A percentile compares a stretch with the other conserved stretches of the same genome.
Conservation (phyloP, 2,797 vertebrate genomes). For the Sphaeramia orbicularis region DNA sequence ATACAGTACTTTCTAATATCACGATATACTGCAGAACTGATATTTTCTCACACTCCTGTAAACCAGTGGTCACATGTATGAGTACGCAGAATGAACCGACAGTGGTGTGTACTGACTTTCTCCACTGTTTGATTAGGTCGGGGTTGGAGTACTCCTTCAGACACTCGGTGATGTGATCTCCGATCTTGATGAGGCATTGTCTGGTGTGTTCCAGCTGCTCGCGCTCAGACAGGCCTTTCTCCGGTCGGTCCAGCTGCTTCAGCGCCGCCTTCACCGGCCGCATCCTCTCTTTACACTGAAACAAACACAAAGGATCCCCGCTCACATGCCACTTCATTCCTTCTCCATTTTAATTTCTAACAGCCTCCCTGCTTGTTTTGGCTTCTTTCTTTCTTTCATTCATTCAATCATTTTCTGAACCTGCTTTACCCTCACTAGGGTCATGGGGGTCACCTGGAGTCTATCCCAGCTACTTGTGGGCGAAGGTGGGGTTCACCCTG, state of each 20-base stretch:
- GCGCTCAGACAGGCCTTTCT: conserved; percentile 97
- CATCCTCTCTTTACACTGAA: conserved; percentile 98
- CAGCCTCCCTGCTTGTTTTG: not conserved
- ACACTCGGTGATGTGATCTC: conserved; percentile 99
- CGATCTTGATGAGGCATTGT: conserved; percentile 98
- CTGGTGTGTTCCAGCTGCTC: conserved; percentile 98
- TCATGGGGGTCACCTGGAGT: no score
- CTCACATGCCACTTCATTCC: no score
- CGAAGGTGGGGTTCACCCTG: no score
- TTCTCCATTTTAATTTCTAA: not conserved
- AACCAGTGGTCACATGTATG: not conserved
- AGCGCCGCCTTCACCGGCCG: conserved; percentile 97
- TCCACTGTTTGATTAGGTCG: conserved; percentile 98
- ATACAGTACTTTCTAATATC: no score
- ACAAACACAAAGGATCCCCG: conserved; percentile 30
- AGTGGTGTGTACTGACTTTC: conserved; percentile 89
- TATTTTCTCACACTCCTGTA: no score
- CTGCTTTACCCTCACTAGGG: no score
- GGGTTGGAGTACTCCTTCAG: conserved; percentile 96
- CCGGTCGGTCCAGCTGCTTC: conserved; percentile 97
- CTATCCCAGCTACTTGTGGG: no score
- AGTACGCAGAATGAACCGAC: not conserved
- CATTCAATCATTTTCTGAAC: no score
- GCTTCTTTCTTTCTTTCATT: no score
- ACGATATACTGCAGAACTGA: no score